Percentiles rank a stretch among this genome's conserved stretches.
Conservation (phyloP, 2,113 vertebrate genomes). For the Ictalurus furcatus region DNA sequence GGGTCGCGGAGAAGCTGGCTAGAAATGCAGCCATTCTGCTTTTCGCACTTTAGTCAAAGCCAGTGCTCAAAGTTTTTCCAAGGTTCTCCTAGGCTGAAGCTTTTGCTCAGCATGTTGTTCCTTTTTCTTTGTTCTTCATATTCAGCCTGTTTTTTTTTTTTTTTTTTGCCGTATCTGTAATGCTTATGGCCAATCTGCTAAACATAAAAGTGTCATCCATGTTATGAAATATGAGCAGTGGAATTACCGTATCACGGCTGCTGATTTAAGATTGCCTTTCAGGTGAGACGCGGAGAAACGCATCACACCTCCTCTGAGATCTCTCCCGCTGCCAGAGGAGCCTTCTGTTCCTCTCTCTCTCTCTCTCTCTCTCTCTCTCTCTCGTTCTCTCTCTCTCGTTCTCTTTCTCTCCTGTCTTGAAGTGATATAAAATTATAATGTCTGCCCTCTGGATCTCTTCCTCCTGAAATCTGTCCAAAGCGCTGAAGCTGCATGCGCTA, state of each 20-base stretch:
- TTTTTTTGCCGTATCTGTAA: slow-evolving; percentile 59
- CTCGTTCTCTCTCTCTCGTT: slow-evolving; percentile 53
- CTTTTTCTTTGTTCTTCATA: slow-evolving; percentile 39
- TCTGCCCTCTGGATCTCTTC: slow-evolving; percentile 63
- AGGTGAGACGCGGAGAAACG: slow-evolving; percentile 86
- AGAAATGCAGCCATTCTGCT: not conserved
- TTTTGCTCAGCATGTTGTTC: not conserved
- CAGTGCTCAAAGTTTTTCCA: not conserved
- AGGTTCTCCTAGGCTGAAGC: slow-evolving; percentile 10
- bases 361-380: slow-evolving; percentile 35
- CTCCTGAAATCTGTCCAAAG: slow-evolving; percentile 64
- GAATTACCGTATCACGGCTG: slow-evolving; percentile 85
- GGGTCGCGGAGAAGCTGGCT: not conserved
- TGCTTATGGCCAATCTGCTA: slow-evolving; percentile 77
- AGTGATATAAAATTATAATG: slow-evolving; percentile 70
- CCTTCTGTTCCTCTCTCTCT: slow-evolving; percentile 75
- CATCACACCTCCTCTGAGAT: slow-evolving; percentile 84
- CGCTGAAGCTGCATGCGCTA: slow-evolving; percentile 83
- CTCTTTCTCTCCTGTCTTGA: slow-evolving; percentile 70
- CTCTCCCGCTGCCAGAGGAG: slow-evolving; percentile 84
- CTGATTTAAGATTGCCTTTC: slow-evolving; percentile 88
- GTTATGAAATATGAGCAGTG: slow-evolving; percentile 83
- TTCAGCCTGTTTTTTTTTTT: slow-evolving; percentile 13
- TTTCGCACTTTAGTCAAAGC: not conserved
- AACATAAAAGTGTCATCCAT: slow-evolving; percentile 83